These are phyloP conservation scores for Pollenia labialis DNA, from an alignment of 2,888 invertebrate genomes.

Conservation along the genomic window DNA sequence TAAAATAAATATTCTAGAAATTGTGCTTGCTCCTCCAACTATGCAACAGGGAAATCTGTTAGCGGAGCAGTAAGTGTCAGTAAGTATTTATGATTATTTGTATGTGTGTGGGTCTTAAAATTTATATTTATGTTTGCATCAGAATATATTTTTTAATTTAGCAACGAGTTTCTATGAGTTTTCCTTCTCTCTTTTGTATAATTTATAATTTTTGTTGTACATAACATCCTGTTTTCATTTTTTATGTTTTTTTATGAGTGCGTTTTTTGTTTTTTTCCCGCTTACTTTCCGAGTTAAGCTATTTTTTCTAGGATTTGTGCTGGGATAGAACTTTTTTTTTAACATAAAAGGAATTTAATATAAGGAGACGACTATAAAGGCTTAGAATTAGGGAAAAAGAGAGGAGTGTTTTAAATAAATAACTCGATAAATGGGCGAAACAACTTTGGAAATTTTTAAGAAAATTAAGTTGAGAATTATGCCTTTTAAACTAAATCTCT, in stretches of 20 bases:
- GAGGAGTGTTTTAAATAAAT: neutral
- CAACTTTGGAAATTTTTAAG: neutral
- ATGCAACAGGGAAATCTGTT: constrained; percentile 58
- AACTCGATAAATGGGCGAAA: neutral
- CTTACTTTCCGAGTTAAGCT: constrained; percentile 52
- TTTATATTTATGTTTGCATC: constrained; percentile 13
- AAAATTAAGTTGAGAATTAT: too few relatives aligned
- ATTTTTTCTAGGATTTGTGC: constrained; percentile 29
- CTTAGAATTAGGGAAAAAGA: neutral
- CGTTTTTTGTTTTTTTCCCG: constrained; percentile 34
- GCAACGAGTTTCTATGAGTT: neutral
- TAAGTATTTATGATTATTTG: neutral
- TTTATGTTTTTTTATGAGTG: constrained; percentile 18
- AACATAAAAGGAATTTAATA: constrained; percentile 36
- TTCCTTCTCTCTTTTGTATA: constrained; percentile 10
- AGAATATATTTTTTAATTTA: neutral
- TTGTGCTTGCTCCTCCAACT: constrained; percentile 17
- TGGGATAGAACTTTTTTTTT: neutral
- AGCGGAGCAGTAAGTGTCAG: neutral
- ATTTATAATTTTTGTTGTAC: constrained; percentile 37
- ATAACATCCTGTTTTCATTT: constrained; percentile 40
- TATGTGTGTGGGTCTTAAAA: constrained; percentile 6
- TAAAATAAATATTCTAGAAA: constrained; percentile 39
- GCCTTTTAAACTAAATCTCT: too few relatives aligned
- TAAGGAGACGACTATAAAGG: constrained; percentile 23